Conservation (phyloP, 2,797 vertebrate genomes). For the Philypnodon macrostomus region DNA sequence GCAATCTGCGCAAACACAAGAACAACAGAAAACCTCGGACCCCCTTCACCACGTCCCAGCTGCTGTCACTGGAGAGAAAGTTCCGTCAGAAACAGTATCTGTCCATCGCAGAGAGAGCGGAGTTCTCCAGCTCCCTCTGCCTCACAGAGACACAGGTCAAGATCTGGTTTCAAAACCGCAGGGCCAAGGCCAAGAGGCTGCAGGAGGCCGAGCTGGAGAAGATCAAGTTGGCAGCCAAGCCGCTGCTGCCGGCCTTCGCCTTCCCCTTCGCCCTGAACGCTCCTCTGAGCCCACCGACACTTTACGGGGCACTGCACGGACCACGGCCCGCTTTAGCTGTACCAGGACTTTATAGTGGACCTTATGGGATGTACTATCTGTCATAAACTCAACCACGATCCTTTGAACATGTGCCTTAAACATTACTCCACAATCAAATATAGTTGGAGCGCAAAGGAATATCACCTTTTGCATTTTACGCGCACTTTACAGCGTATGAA, state of each 20-base stretch:
- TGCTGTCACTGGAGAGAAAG: slow-evolving; percentile 83
- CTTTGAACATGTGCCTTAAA: slow-evolving; percentile 31
- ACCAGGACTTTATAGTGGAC: slow-evolving; percentile 79
- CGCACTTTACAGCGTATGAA: neutral
- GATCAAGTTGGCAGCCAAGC: slow-evolving; percentile 79
- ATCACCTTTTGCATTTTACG: neutral
- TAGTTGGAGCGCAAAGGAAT: slow-evolving; percentile 20
- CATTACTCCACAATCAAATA: slow-evolving; percentile 27
- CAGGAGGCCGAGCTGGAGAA: slow-evolving; percentile 86
- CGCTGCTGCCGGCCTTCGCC: slow-evolving; percentile 79
- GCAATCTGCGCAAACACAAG: slow-evolving; percentile 84
- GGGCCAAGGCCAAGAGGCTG: slow-evolving; percentile 85
- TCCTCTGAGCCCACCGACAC: slow-evolving; percentile 70
- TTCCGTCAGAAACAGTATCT: slow-evolving; percentile 87
- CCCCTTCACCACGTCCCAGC: slow-evolving; percentile 84
- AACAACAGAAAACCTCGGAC: slow-evolving; percentile 86
- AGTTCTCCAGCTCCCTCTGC: slow-evolving; percentile 82
- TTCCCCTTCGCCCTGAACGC: slow-evolving; percentile 79
- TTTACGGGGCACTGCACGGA: slow-evolving; percentile 71
- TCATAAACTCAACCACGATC: slow-evolving; percentile 67
- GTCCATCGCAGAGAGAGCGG: slow-evolving; percentile 84
- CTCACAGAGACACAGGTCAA: slow-evolving; percentile 87
- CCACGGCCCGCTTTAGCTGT: slow-evolving; percentile 73
- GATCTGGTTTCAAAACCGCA: slow-evolving; percentile 88
- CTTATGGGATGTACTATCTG: slow-evolving; percentile 85